These are phyloP conservation scores for Chydorus sphaericus DNA, from an alignment of 2,888 invertebrate genomes.

Conservation along the genomic window DNA sequence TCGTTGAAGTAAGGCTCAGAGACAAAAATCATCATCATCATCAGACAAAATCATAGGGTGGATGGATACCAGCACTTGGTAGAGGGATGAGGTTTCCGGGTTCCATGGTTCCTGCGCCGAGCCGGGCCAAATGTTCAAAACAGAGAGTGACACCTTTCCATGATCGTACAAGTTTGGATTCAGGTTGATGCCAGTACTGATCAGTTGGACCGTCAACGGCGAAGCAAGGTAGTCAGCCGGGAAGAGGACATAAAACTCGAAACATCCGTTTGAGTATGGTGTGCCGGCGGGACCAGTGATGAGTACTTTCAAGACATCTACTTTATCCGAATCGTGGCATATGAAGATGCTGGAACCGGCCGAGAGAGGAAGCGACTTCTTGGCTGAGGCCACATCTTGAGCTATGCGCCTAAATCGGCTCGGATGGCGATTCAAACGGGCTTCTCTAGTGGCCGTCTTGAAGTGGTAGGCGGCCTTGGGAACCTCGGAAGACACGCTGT, in stretches of 20 bases:
- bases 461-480: slow-evolving; percentile 80
- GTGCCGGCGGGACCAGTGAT: slow-evolving; percentile 86
- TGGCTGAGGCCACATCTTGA: slow-evolving; percentile 86
- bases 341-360: slow-evolving; percentile 83
- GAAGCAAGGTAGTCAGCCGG: slow-evolving; percentile 57
- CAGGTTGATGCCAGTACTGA: slow-evolving; percentile 79
- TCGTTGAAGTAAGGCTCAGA: slow-evolving; percentile 91
- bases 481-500: no score
- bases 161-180: slow-evolving; percentile 90
- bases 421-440: slow-evolving; percentile 72
- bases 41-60: slow-evolving; percentile 80
- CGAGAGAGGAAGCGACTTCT: slow-evolving; percentile 79
- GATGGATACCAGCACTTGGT: slow-evolving; percentile 75
- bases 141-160: slow-evolving; percentile 87
- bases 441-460: slow-evolving; percentile 69
- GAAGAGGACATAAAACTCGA: slow-evolving; percentile 78
- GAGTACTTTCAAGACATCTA: slow-evolving; percentile 90
- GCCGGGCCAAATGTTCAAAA: slow-evolving; percentile 92
- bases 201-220: slow-evolving; percentile 79
- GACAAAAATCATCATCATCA: no score
- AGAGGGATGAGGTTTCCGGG: slow-evolving; percentile 83
- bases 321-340: slow-evolving; percentile 79
- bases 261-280: slow-evolving; percentile 82
- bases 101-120: slow-evolving; percentile 95
- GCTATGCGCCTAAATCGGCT: slow-evolving; percentile 79